Percentiles rank a stretch among this genome's conserved stretches.
Conservation (phyloP, 1,140 invertebrate species). For the Drosophila eugracilis region DNA sequence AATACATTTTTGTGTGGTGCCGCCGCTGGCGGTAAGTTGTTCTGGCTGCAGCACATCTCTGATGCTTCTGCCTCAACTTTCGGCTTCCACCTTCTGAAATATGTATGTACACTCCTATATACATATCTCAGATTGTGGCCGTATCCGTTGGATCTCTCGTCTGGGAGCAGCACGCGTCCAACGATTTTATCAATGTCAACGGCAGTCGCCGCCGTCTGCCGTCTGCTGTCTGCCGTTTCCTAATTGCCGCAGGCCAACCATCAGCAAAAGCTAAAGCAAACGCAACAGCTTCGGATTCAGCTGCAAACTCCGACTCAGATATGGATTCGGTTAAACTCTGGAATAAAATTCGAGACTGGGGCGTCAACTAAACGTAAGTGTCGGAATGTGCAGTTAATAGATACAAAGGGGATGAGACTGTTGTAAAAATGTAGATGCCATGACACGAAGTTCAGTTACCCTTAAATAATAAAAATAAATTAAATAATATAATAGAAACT, state of each 20-base stretch:
- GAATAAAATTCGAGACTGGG: constrained; percentile 30
- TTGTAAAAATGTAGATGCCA: too few relatives aligned
- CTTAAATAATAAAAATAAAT: too few relatives aligned
- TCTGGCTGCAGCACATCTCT: background rate
- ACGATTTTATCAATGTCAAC: constrained; percentile 81
- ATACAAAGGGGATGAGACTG: constrained; percentile 16
- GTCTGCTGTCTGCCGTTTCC: constrained; percentile 45
- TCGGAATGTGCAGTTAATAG: constrained; percentile 46
- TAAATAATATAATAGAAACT: too few relatives aligned
- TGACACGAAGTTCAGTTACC: background rate
- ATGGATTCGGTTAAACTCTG: constrained; percentile 7
- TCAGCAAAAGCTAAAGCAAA: constrained; percentile 10
- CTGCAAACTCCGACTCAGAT: constrained; percentile 21
- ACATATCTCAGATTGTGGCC: constrained; percentile 5
- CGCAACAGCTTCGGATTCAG: constrained; percentile 55
- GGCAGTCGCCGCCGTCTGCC: constrained; percentile 42
- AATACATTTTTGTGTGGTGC: constrained; percentile 36
- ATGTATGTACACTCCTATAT: too few relatives aligned
- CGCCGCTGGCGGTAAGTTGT: background rate
- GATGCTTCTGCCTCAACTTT: background rate
- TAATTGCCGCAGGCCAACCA: constrained; percentile 57
- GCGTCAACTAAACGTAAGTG: constrained; percentile 32
- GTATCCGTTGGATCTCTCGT: constrained; percentile 32
- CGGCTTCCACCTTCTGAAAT: constrained; percentile 22
- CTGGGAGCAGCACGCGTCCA: constrained; percentile 66